Conservation (phyloP, 2,113 vertebrate genomes). For the Embiotoca jacksoni region DNA sequence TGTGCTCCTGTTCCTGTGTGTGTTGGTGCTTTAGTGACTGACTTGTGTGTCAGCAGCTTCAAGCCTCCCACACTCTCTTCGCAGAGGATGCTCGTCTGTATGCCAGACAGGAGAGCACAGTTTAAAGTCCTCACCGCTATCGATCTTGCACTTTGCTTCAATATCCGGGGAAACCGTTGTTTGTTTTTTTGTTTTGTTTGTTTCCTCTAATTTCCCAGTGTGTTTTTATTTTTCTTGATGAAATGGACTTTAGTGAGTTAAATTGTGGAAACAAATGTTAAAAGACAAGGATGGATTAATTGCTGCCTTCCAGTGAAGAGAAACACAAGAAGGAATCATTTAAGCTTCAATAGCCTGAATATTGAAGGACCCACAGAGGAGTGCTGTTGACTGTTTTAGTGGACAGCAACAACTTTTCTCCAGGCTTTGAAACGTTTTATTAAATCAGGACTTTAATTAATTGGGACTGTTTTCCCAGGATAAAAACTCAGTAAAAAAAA, state of each 20-base stretch:
- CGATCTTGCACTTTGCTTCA: conserved; percentile 43
- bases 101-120: conserved; percentile 69
- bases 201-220: background rate
- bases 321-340: conserved; percentile 39
- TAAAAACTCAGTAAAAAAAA: conserved; percentile 14
- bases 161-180: conserved; percentile 4
- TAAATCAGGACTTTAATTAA: conserved; percentile 39
- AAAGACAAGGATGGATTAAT: conserved; percentile 54
- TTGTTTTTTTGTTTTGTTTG: conserved; percentile 4
- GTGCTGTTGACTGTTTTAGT: conserved; percentile 12
- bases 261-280: conserved; percentile 30
- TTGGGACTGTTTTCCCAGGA: background rate
- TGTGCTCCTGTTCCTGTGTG: conserved; percentile 50
- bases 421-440: conserved; percentile 15
- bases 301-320: background rate
- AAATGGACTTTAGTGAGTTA: conserved; percentile 2
- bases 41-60: conserved; percentile 73
- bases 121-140: conserved; percentile 56
- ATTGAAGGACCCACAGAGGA: conserved; percentile 37
- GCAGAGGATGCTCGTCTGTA: conserved; percentile 74
- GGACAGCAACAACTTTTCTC: conserved; percentile 28
- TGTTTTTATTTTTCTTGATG: background rate
- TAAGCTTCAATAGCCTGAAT: conserved; percentile 45
- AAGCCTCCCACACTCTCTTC: conserved; percentile 76
- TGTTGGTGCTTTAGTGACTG: conserved; percentile 64